Percentiles rank a stretch among this genome's conserved stretches.
These are phyloP conservation scores for Aphrophora alni DNA, from an alignment of 2,888 invertebrate species.

Conservation along the genomic window DNA sequence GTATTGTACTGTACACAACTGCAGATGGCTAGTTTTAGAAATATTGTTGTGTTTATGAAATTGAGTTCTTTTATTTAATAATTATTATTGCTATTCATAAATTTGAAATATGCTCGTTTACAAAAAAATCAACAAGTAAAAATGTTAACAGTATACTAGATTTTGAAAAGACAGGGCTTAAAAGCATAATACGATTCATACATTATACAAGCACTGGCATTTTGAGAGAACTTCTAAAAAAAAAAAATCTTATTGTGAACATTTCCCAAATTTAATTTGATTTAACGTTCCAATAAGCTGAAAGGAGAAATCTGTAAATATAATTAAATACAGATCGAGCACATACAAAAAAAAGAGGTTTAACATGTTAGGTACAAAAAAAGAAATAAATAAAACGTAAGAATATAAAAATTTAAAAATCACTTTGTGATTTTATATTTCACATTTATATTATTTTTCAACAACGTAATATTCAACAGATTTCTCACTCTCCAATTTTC, in stretches of 20 bases:
- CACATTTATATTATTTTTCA: neutral
- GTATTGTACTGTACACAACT: no score
- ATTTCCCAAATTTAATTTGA: neutral
- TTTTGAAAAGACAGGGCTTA: neutral
- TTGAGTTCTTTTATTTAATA: no score
- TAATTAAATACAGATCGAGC: neutral
- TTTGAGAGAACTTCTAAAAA: neutral
- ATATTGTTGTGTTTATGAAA: no score
- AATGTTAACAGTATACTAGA: no score
- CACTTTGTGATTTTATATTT: neutral
- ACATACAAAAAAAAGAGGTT: neutral
- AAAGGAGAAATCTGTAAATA: neutral
- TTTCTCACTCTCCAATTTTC: neutral
- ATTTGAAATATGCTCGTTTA: no score
- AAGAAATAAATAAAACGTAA: neutral
- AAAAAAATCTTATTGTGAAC: neutral
- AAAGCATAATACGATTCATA: neutral
- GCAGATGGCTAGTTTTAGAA: no score
- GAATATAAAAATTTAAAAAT: neutral
- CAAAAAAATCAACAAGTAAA: no score
- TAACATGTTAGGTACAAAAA: neutral
- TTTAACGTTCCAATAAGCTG: neutral
- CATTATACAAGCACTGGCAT: neutral
- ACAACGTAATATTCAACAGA: neutral
- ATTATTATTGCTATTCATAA: no score